phyloP scores from a whole-genome alignment of 2,113 vertebrate genomes.

The Pao palembangensis region DNA sequence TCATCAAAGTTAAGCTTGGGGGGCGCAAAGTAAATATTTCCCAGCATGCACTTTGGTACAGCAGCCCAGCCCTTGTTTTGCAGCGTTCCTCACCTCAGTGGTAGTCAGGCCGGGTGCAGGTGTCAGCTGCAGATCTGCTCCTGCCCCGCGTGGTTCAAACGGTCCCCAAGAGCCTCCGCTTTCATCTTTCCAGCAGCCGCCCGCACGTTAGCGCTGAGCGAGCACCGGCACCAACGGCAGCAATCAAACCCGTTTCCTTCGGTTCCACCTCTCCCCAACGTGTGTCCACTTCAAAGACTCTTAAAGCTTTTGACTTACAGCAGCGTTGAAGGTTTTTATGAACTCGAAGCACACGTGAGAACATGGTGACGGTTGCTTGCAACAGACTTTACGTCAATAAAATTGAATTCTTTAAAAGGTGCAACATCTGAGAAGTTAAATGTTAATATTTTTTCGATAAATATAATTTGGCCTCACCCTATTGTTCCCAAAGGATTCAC shows the following conservation, averaged over 20 bases:
- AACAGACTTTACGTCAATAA: too few species aligned
- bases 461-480: too few species aligned
- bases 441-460: too few species aligned
- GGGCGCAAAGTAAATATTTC: neutral
- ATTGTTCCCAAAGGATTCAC: neutral
- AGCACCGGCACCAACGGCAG: neutral
- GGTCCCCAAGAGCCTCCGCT: constrained; percentile 23
- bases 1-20: neutral
- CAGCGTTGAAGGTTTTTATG: too few species aligned
- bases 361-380: too few species aligned
- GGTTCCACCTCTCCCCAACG: too few species aligned
- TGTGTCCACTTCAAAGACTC: too few species aligned
- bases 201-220: neutral
- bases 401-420: too few species aligned
- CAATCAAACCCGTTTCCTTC: neutral
- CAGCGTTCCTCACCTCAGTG: constrained; percentile 16
- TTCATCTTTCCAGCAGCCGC: constrained; percentile 52
- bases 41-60: neutral
- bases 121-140: constrained; percentile 42
- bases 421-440: too few species aligned
- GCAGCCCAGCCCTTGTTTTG: constrained; percentile 28
- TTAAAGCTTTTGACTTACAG: too few species aligned
- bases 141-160: constrained; percentile 34
- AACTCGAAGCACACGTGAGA: too few species aligned
- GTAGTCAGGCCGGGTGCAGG: constrained; percentile 25